Evolutionary conservation across 1,140 invertebrate species (phyloP).

Genomic region (Orchestia grillus): DNA sequence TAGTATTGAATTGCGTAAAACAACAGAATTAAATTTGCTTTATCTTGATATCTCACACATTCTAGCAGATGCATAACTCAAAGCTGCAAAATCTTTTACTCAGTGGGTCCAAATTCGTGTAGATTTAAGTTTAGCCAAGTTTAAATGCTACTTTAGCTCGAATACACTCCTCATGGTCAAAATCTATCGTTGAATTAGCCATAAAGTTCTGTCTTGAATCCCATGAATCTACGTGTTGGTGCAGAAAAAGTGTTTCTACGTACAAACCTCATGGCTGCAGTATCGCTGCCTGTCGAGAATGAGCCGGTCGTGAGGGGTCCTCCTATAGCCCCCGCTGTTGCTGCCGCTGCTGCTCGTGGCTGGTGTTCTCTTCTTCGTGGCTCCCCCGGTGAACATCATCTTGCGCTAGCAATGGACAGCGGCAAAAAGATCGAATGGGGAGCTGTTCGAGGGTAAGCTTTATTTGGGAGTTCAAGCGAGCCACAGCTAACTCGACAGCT

Average conservation of each 20-base stretch:
- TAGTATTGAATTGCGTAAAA: no score
- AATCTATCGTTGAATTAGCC: no score
- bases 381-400: slow-evolving; percentile 52
- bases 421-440: not conserved
- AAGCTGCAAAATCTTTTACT: no score
- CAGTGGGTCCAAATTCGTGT: no score
- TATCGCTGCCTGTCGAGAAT: slow-evolving; percentile 23
- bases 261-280: slow-evolving; percentile 35
- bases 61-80: no score
- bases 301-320: slow-evolving; percentile 7
- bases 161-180: no score
- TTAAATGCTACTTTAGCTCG: no score
- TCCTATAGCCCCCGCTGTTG: not conserved
- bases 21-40: no score
- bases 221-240: not conserved
- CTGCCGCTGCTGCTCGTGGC: slow-evolving; percentile 29
- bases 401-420: not conserved
- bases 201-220: no score
- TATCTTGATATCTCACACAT: no score
- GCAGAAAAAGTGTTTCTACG: not conserved
- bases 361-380: slow-evolving; percentile 3
- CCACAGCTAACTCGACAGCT: not conserved
- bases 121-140: no score
- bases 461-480: not conserved
- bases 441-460: not conserved